These are phyloP conservation scores for Callimorpha dominula DNA, from an alignment of 2,888 invertebrate genomes.

Conservation along the genomic window DNA sequence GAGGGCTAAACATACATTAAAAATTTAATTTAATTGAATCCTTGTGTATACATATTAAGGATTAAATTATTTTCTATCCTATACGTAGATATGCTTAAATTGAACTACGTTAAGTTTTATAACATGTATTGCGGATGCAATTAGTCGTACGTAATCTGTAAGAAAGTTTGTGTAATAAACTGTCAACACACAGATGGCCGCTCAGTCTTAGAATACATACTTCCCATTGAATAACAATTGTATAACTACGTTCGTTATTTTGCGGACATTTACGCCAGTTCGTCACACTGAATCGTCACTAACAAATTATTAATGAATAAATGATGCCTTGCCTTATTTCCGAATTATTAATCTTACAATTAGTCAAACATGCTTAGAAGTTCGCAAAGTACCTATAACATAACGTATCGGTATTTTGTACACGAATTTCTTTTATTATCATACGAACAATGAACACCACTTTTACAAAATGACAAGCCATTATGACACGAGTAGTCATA, in stretches of 20 bases:
- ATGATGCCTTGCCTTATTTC: neutral
- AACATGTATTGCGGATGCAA: neutral
- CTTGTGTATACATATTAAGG: no score
- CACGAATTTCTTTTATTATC: neutral
- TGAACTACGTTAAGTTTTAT: no score
- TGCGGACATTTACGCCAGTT: slow-evolving; percentile 35
- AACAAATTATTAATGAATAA: neutral
- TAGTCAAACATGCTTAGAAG: neutral
- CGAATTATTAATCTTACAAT: neutral
- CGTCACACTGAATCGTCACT: slow-evolving; percentile 39
- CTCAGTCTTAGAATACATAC: slow-evolving; percentile 53
- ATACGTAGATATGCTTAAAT: no score
- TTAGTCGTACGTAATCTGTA: neutral
- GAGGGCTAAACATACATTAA: no score
- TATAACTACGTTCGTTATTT: slow-evolving; percentile 32
- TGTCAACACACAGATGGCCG: slow-evolving; percentile 51
- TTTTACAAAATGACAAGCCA: slow-evolving; percentile 10
- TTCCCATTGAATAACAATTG: slow-evolving; percentile 56
- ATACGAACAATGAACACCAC: neutral
- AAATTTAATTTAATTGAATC: no score
- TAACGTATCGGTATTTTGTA: neutral
- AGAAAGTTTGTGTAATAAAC: slow-evolving; percentile 29
- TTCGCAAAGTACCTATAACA: neutral
- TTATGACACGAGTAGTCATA: slow-evolving; percentile 2
- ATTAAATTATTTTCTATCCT: no score